Evolutionary conservation across 2,113 vertebrate genomes (phyloP).

Genomic region (Alligator mississippiensis): DNA sequence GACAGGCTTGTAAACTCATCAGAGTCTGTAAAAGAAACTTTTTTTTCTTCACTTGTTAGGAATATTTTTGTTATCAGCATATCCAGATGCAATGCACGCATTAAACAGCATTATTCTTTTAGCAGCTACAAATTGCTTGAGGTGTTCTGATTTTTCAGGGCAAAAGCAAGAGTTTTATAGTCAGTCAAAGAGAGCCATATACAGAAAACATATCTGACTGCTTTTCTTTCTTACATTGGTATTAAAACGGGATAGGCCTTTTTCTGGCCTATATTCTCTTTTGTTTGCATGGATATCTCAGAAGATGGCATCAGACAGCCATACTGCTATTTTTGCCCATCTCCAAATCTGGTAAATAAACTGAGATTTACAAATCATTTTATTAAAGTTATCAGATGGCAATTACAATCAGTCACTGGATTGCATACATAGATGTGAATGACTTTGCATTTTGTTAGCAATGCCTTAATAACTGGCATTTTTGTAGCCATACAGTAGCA

Average conservation of each 20-base stretch:
- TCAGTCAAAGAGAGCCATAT: background rate
- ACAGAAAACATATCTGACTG: background rate
- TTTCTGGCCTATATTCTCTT: background rate
- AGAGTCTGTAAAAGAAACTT: background rate
- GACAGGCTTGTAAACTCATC: slow-evolving; percentile 17
- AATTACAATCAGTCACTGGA: background rate
- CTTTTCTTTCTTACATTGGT: background rate
- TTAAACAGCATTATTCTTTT: background rate
- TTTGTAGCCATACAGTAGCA: background rate
- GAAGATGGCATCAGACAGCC: background rate
- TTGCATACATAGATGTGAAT: background rate
- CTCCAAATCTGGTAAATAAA: background rate
- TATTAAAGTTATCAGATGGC: background rate
- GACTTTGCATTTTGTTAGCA: background rate
- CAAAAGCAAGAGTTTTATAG: background rate
- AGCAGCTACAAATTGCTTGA: background rate
- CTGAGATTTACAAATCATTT: background rate
- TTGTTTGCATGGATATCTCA: background rate
- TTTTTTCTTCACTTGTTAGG: background rate
- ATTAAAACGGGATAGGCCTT: background rate
- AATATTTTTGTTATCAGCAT: background rate
- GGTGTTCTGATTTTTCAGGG: background rate
- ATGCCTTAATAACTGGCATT: background rate
- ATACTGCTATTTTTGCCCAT: background rate
- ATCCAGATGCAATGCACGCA: accelerated